Base-by-base conservation (phyloP, 2,113 vertebrate species). In the Saccopteryx leptura region DNA sequence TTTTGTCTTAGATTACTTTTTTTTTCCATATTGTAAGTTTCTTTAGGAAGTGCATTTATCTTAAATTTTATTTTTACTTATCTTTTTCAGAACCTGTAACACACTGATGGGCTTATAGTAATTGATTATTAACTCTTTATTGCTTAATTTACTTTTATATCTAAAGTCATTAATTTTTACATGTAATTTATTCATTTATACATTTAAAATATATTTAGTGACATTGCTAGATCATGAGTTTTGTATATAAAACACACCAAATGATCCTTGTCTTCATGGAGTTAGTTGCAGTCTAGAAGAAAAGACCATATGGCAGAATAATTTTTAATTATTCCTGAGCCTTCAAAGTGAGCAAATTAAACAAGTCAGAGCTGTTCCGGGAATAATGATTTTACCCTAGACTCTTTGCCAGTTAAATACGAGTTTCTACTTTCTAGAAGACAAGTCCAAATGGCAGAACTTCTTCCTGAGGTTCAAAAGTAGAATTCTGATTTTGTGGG, bases 151-250 rank as follows among this genome's bases (percentile, higher is more conserved):
- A 58, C 39, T 87, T 92, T 31, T 79, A 7, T 87, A 66, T 88
- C 39, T 89, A 52, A 72, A 97, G 54, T n/a, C 56, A 52, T 74
- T 61, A 56, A 63, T 60, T 88, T 87, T 94, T n/a, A 61, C 8
- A 19, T 71, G 46, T 50, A 88, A 72, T 90, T 86, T 79, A 87
- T 86, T 95, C 56, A 69, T 93, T 83, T 93, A 9, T 68, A 0
- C 90, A 74, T 89, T 93, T 21, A 90, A 82, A 78, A 91, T 90
- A 5, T 76, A 31, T 88, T 95, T 83, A 71, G 68, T 84, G 24
- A 74, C 82, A 85, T 88, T 94, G 26, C 60, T 89, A 88, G 61
- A 58, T 65, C 28, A n/a, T 15, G 2, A 31, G 5, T 82, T 95
- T 90, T 76, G 5, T 93, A 63, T 86, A 6, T 86, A 68, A 68